Conservation (phyloP, 2,113 vertebrate species). For the Corythornis madagascariensis region DNA sequence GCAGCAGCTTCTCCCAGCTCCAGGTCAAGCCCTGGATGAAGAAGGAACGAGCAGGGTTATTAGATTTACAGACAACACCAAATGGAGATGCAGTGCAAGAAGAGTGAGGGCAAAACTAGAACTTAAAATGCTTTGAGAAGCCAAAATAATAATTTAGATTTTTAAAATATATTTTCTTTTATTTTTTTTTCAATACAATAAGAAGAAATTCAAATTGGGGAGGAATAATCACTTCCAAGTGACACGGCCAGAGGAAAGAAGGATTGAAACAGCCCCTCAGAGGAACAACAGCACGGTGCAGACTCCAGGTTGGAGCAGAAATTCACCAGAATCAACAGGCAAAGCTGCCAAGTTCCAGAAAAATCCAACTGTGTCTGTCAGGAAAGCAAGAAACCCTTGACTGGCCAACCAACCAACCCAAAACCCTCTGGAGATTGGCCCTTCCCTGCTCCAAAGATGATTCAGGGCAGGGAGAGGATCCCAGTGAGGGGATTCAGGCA, state of each 20-base stretch:
- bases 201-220: neutral
- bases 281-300: rapidly evolving
- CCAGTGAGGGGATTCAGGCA: neutral
- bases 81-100: neutral
- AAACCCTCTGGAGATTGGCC: neutral
- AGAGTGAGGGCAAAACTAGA: neutral
- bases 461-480: neutral
- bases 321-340: neutral
- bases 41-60: neutral
- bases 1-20: neutral
- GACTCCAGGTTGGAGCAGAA: neutral
- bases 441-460: neutral
- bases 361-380: neutral
- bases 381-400: neutral
- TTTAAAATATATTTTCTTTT: no score
- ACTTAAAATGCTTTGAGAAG: neutral
- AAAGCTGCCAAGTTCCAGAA: neutral
- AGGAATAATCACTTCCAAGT: neutral
- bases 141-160: neutral
- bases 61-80: neutral
- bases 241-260: neutral
- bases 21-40: neutral
- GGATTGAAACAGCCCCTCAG: neutral
- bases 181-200: neutral
- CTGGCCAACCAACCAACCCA: neutral